Base-by-base conservation (phyloP, 2,113 vertebrate species). In the Apteryx mantelli region DNA sequence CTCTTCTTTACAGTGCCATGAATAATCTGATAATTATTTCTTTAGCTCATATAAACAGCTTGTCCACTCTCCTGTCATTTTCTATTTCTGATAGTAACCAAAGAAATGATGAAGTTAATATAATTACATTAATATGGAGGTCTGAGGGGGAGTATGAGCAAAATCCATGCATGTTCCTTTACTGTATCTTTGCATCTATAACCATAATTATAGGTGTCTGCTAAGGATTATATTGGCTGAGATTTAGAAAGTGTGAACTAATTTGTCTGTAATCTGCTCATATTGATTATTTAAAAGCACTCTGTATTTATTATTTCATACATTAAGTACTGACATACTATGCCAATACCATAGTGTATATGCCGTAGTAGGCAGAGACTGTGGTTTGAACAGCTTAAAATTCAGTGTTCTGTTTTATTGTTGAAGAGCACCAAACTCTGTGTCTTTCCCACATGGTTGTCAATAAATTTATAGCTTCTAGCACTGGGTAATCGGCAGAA, bases 11-110 rank as follows among this genome's bases (percentile, higher is more conserved):
- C 32, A 93, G 38, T 78, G 60, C 89, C 79, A 90, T 77, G 55
- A 96, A 95, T 95, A 96, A 96, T 94, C 85, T 91, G 85, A 93
- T 83, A 94, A 91, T 93, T 88, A 94, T 95, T 96, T 97, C 50
- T 88, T 83, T 88, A 93, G 82, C 73, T 14, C 28, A 78, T 74
- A 91, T 91, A 95, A 96, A 97, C 82, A 97, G 68, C 79, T 94
- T 95, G 88, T 88, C 93, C 91, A 78, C 82, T 95, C 36, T 94
- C n/a, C 69, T 93, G 91, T 83, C 85, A 95, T 93, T 88, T 95
- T 84, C 79, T 90, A 64, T 90, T 95, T 95, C 58, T 68, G 50
- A 64, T 81, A 96, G 50, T 42, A 93, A 80, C 66, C 32, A 44
- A 91, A 96, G 75, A 94, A 94, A 70, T 64, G 1, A 58, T 40